Percentiles rank a stretch among this genome's conserved stretches.
Conservation (phyloP, 2,113 vertebrate species). For the human region DNA sequence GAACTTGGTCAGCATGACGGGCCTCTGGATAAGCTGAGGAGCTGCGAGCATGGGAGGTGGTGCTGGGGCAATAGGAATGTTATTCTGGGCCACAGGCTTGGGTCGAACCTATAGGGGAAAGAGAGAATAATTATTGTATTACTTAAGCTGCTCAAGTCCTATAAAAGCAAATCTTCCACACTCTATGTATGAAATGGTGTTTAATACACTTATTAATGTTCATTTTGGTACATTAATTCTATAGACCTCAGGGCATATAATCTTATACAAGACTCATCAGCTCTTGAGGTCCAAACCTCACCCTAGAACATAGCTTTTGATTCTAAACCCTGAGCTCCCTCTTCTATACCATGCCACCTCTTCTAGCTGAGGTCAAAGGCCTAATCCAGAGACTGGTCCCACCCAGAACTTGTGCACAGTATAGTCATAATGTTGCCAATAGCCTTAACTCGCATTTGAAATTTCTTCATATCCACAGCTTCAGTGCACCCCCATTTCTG, state of each 20-base stretch:
- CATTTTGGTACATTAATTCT: not conserved
- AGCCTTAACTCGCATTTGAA: not conserved
- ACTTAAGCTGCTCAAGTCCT: constrained; percentile 42
- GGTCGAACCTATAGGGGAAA: constrained; percentile 91
- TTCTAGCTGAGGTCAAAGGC: not conserved
- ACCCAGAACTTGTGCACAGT: not conserved
- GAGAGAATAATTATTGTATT: constrained; percentile 58
- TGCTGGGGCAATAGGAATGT: constrained; percentile 97
- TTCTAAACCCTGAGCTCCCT: not conserved
- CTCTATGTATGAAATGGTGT: not conserved
- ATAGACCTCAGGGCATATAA: not conserved
- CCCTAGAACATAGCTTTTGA: not conserved
- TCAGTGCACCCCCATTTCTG: not conserved
- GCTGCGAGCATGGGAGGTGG: constrained; percentile 98
- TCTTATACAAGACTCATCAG: not conserved
- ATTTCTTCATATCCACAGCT: not conserved
- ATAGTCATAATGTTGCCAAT: not conserved
- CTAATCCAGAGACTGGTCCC: not conserved
- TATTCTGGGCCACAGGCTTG: constrained; percentile 93
- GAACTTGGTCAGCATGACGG: constrained; percentile 97
- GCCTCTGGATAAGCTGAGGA: constrained; percentile 95
- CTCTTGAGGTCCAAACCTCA: not conserved
- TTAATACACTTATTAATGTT: constrained; percentile 21
- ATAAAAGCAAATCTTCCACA: not conserved
- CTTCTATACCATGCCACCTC: not conserved